Conservation (phyloP, 2,113 vertebrate species). For the Saccopteryx bilineata region DNA sequence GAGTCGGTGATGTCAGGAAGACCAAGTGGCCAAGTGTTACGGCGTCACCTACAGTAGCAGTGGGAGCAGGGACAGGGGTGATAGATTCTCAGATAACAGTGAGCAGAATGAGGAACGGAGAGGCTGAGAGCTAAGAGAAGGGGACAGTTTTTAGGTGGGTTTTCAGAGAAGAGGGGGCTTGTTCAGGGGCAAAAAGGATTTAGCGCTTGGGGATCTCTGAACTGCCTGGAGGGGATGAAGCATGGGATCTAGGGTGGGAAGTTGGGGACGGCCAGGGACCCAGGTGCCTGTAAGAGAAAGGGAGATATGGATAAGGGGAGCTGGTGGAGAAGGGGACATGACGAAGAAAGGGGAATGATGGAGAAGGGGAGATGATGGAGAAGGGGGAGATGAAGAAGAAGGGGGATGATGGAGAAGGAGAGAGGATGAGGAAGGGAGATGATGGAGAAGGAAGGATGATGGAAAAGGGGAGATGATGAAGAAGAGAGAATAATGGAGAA, state of each 20-base stretch:
- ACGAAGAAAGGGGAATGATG: not conserved
- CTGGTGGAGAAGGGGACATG: too few species aligned
- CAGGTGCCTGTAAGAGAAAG: accelerated
- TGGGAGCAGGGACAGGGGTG: not conserved
- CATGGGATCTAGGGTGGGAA: not conserved
- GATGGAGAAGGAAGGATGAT: not conserved
- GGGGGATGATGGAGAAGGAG: not conserved
- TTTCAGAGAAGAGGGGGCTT: not conserved
- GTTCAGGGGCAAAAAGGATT: not conserved
- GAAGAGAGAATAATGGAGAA: not conserved
- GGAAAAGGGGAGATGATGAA: not conserved
- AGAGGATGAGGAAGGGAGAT: not conserved
- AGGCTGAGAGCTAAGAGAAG: accelerated
- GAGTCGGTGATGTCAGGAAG: not conserved
- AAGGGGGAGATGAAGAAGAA: not conserved
- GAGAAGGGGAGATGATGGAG: too few species aligned
- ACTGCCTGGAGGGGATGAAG: not conserved
- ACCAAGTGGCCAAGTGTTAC: accelerated
- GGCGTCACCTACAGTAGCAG: not conserved
- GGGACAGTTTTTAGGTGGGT: not conserved
- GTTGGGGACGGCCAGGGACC: not conserved
- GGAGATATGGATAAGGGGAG: not conserved
- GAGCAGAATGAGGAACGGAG: not conserved
- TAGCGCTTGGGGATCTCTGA: not conserved
- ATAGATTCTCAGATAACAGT: accelerated